Base-by-base conservation (phyloP, 2,888 invertebrate genomes). In the Allacma fusca region DNA sequence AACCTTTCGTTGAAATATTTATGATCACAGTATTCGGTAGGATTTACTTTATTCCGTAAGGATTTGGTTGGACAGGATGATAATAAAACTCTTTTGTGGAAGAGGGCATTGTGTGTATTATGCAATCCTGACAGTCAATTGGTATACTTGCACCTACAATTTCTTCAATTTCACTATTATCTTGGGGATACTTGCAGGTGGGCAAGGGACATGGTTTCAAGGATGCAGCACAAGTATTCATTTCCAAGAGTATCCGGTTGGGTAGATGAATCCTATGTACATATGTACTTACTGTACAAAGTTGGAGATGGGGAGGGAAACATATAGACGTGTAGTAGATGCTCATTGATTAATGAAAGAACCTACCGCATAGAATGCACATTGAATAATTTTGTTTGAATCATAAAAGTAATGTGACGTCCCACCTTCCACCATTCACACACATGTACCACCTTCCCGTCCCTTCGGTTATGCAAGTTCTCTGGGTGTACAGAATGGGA, bases 331-430 rank as follows among this genome's bases (percentile, higher is more conserved):
- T 50, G 50, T 13, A 50, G 19, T 19, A 50, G 50, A 50, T 50
- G 16, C n/a, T 50, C 50, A 50, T 62, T 70, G 70, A 70, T 70
- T 70, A 70, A 70, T 70, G 70, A 44, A n/a, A 44, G 50, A 70
- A 70, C 70, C 70, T 70, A 70, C 70, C 43, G 70, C 70, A 44
- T 34, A 16, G 44, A 44, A 43, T 16, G 40, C 34, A 40, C 21
- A 44, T n/a, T 40, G 69, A 69, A 69, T 69, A 21, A 19, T 62
- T 62, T 24, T 62, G 24, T 59, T 62, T 9, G 62, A 24, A 23
- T 26, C 62, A 7, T n/a, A 62, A 26, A 9, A 7, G 68, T 28
- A 19, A 68, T 28, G 34, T 68, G 29, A 40, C 40, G 50, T 62
- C 9, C 23, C 62, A 62, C 62, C 62, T 62, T n/a, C 21, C 16